A percentile compares a stretch with the other conserved stretches of the same genome.
These are phyloP conservation scores for Hesperophylax magnus DNA, from an alignment of 1,140 invertebrate genomes.

Conservation along the genomic window DNA sequence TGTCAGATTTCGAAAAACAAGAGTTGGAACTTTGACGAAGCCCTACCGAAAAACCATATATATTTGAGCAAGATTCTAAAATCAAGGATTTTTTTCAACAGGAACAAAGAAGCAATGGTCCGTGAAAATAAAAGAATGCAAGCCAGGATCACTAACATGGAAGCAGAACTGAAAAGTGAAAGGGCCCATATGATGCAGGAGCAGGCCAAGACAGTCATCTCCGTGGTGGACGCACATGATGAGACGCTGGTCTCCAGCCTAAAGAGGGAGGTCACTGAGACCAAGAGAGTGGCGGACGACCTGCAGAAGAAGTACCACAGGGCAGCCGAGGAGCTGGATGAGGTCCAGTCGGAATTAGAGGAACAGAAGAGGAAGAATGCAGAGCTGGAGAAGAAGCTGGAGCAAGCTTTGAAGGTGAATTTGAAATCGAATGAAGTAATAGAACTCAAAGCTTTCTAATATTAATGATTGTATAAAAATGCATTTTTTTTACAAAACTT, in stretches of 20 bases:
- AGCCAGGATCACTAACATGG: conserved; percentile 83
- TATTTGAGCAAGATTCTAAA: neutral
- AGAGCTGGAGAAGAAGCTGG: conserved; percentile 80
- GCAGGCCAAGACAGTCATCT: conserved; percentile 74
- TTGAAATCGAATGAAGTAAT: neutral
- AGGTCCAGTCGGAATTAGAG: conserved; percentile 82
- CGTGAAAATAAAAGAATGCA: conserved; percentile 88
- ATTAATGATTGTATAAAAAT: no score
- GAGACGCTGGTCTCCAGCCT: conserved; percentile 76
- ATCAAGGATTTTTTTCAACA: conserved; percentile 47
- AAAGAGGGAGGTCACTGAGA: conserved; percentile 82
- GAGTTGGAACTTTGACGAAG: no score
- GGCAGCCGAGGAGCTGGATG: conserved; percentile 82
- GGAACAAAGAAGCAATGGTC: conserved; percentile 88
- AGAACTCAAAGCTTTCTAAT: no score
- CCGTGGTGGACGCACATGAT: conserved; percentile 70
- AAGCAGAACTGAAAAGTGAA: conserved; percentile 81
- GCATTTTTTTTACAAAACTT: no score
- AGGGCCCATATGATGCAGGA: conserved; percentile 72
- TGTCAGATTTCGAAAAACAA: no score
- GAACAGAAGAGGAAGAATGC: conserved; percentile 83
- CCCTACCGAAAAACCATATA: no score
- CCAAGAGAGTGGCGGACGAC: conserved; percentile 83
- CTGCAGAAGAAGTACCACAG: conserved; percentile 84
- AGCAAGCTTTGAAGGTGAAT: conserved; percentile 73